Base-by-base conservation (phyloP, 2,113 vertebrate genomes). In the Muntiacus reevesi region DNA sequence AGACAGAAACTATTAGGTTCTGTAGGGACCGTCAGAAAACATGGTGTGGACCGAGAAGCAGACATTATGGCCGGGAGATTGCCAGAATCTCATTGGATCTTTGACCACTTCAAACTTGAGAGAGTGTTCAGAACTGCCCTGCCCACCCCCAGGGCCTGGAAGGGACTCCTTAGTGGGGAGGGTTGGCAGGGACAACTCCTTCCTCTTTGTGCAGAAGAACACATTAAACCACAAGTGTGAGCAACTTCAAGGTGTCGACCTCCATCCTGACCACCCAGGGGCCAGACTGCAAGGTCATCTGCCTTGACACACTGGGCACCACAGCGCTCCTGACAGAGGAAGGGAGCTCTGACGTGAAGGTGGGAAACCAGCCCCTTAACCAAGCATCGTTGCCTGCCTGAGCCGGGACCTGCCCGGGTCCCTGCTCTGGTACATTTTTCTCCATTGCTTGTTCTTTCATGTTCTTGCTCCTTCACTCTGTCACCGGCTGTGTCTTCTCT, bases 41-140 rank as follows among this genome's bases (percentile, higher is more conserved):
- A 23, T 30, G 25, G 11, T 6, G 17, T 12, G 45, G 36, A 76
- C 27, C 7, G 9, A 54, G 17, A 15, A 57, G 1, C 1, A 21
- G 36, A 57, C 17, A 13, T 27, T 14, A 7, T 57, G 36, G n/a
- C 19, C 36, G 17, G 52, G 21, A 59, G 57, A 57, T 6, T 33
- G 17, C 17, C 19, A 76, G 52, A 33, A 23, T 43, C n/a, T 19
- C 25, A 11, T 0, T 1, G 0, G 25, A 55, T 40, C 6, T 74
- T 36, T 5, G 17, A 8, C 1, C 13, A 5, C 7, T 1, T 30
- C 16, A 3, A 7, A 50, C 21, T 17, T 12, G 3, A 19, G 14
- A 1, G 6, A 3, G 12, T 27, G 23, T 40, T 21, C 30, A 28
- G 1, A 7, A 5, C 12, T 3, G 23, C 14, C 14, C 2, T 4